These are phyloP conservation scores for Gracilinanus agilis DNA, from an alignment of 2,113 vertebrate species.

Conservation along the genomic window DNA sequence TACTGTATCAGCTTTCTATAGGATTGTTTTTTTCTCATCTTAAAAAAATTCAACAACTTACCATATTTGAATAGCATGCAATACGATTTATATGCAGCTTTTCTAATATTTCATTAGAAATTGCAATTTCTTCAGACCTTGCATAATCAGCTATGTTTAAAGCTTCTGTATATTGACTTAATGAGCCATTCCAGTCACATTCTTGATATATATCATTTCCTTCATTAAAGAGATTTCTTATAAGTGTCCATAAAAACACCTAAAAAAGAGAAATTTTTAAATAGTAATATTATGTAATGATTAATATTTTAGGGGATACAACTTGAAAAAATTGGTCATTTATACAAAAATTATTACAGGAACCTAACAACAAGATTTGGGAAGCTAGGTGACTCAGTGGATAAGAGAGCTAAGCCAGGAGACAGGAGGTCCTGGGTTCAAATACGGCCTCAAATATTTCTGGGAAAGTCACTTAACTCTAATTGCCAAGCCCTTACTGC, in stretches of 20 bases:
- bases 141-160: slow-evolving; percentile 96
- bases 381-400: no score
- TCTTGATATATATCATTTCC: slow-evolving; percentile 95
- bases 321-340: not conserved
- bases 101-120: slow-evolving; percentile 90
- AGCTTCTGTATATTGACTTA: slow-evolving; percentile 95
- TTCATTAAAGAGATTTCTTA: slow-evolving; percentile 96
- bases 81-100: slow-evolving; percentile 96
- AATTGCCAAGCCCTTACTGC: no score
- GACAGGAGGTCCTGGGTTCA: no score
- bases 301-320: not conserved
- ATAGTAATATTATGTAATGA: not conserved
- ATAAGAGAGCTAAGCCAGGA: no score
- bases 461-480: no score
- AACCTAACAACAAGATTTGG: not conserved
- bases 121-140: slow-evolving; percentile 92
- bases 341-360: not conserved
- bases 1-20: slow-evolving; percentile 6
- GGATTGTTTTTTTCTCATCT: slow-evolving; percentile 7
- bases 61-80: slow-evolving; percentile 93
- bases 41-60: slow-evolving; percentile 78
- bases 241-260: slow-evolving; percentile 94
- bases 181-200: slow-evolving; percentile 90
- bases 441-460: no score
- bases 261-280: slow-evolving; percentile 76